Evolutionary conservation across 2,113 vertebrate genomes (phyloP).

Genomic region (Crotalus helleri): DNA sequence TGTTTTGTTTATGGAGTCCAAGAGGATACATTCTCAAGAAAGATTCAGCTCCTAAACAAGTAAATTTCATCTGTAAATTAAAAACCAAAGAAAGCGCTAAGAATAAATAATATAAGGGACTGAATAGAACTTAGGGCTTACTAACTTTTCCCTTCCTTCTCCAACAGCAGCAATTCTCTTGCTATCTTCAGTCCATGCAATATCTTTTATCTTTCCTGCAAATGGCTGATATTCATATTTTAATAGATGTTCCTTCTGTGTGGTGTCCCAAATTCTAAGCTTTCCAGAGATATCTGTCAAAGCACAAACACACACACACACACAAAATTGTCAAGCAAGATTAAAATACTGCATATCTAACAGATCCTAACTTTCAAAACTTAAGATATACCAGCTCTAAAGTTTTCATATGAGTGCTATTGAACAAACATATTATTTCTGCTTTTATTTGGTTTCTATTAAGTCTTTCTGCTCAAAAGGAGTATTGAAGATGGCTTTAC

Average conservation of each 20-base stretch:
- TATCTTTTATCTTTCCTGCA: constrained; percentile 89
- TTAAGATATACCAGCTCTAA: not conserved
- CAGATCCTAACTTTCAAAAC: not conserved
- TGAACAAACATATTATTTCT: not conserved
- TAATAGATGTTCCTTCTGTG: constrained; percentile 92
- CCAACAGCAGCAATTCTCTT: constrained; percentile 93
- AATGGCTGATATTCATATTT: constrained; percentile 96
- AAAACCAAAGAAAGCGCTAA: not conserved
- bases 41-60: constrained; percentile 24
- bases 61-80: not conserved
- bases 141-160: constrained; percentile 94
- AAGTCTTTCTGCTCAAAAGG: not conserved
- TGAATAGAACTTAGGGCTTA: constrained; percentile 13
- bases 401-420: not conserved
- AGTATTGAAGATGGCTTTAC: not conserved
- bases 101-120: not conserved
- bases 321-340: constrained; percentile 34
- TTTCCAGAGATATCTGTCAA: constrained; percentile 87
- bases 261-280: constrained; percentile 97
- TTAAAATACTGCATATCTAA: not conserved
- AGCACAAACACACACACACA: constrained; percentile 46
- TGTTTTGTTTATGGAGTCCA: constrained; percentile 1
- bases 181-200: constrained; percentile 95
- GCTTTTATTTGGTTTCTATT: not conserved
- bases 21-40: not conserved